Conservation (phyloP, 2,113 vertebrate genomes). For the Spilogale gracilis region DNA sequence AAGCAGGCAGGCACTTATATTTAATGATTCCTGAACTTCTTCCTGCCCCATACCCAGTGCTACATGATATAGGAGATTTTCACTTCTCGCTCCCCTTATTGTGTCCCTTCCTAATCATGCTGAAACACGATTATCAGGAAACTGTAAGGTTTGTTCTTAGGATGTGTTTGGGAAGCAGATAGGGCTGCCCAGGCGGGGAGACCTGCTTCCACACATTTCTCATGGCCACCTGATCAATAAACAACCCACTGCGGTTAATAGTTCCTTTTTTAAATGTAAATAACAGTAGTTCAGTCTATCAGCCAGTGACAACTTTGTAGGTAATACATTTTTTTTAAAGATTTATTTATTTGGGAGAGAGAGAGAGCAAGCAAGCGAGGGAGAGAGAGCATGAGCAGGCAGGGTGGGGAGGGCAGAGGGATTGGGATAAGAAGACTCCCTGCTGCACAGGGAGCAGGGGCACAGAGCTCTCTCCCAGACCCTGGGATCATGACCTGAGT, state of each 20-base stretch:
- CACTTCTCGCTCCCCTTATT: background rate
- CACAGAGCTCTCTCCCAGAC: background rate
- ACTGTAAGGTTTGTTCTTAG: background rate
- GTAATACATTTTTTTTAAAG: background rate
- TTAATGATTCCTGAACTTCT: background rate
- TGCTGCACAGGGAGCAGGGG: background rate
- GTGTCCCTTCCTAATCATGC: background rate
- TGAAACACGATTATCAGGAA: background rate
- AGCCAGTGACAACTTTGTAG: background rate
- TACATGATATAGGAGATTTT: background rate
- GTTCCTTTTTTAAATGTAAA: background rate
- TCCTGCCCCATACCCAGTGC: accelerated
- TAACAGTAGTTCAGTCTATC: background rate
- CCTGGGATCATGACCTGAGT: background rate
- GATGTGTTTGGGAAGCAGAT: background rate
- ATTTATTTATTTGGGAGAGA: background rate
- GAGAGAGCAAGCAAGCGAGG: background rate
- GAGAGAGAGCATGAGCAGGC: background rate
- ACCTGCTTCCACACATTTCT: background rate
- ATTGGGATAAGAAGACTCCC: background rate
- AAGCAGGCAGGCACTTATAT: background rate
- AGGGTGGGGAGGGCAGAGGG: background rate
- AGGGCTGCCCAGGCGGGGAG: background rate
- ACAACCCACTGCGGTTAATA: background rate
- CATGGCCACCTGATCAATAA: background rate